Percentiles rank a stretch among this genome's conserved stretches.
Evolutionary conservation across 2,888 invertebrate species (phyloP).

Genomic region (Andrena minutula): DNA sequence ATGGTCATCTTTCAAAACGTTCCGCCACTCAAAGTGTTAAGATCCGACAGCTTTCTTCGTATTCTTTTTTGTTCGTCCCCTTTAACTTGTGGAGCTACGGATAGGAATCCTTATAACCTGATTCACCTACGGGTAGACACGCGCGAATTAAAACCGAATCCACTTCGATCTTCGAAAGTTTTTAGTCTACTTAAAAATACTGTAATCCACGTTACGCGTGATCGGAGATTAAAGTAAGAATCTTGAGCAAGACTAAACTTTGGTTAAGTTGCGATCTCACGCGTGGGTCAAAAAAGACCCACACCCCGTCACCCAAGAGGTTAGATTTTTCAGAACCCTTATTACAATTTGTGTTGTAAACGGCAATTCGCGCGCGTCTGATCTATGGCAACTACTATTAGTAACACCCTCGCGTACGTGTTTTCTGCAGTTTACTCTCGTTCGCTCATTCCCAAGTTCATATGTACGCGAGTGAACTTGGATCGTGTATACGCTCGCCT

Average conservation of each 20-base stretch:
- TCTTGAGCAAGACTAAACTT: slow-evolving; percentile 28
- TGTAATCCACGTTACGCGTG: background rate
- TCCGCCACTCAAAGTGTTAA: slow-evolving; percentile 10
- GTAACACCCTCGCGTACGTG: slow-evolving; percentile 2
- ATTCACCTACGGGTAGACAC: slow-evolving; percentile 36
- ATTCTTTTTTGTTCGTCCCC: slow-evolving; percentile 27
- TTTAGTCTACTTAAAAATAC: background rate
- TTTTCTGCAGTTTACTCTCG: background rate
- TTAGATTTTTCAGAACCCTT: too few species aligned
- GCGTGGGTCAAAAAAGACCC: too few species aligned
- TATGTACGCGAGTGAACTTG: background rate
- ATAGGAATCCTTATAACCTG: slow-evolving; percentile 28
- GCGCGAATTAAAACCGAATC: slow-evolving; percentile 12
- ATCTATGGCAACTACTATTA: slow-evolving; percentile 23
- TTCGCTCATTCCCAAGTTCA: background rate
- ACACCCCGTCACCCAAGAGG: too few species aligned
- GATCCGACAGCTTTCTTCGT: slow-evolving; percentile 42
- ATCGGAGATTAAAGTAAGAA: background rate
- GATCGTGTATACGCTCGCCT: background rate
- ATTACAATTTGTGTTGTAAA: background rate
- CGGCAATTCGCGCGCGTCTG: slow-evolving; percentile 26
- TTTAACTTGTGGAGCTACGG: slow-evolving; percentile 12
- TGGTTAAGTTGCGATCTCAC: background rate
- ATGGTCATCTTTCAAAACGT: too few species aligned
- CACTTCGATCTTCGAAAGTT: too few species aligned